Percentiles rank a stretch among this genome's conserved stretches.
These are phyloP conservation scores for Vidua macroura DNA, from an alignment of 2,113 vertebrate species.

Conservation along the genomic window DNA sequence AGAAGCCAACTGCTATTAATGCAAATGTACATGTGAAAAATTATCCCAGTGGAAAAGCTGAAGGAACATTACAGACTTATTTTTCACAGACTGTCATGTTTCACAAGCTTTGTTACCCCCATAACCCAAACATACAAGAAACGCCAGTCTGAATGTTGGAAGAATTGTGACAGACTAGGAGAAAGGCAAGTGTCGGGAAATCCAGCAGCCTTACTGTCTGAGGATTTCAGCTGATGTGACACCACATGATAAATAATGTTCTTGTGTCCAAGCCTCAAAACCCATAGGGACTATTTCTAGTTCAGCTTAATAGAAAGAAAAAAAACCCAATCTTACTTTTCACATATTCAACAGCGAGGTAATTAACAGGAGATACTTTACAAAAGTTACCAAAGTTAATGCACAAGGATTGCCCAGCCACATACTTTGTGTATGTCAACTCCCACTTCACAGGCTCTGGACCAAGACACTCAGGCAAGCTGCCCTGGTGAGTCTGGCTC, in stretches of 20 bases:
- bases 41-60: neutral
- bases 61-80: neutral
- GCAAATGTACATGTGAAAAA: neutral
- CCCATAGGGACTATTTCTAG: neutral
- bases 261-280: neutral
- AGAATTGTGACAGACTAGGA: neutral
- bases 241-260: neutral
- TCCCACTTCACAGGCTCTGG: neutral
- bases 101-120: neutral
- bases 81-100: neutral
- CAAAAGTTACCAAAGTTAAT: neutral
- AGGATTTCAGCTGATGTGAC: neutral
- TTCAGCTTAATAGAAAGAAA: neutral
- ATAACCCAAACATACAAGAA: neutral
- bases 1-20: neutral
- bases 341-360: neutral
- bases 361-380: neutral
- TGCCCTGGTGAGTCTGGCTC: neutral
- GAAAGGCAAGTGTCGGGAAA: slow-evolving; percentile 6
- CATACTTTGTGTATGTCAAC: neutral
- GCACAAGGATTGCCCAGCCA: neutral
- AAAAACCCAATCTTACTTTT: neutral
- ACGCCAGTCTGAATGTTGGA: neutral
- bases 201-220: neutral
- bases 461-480: rapidly evolving